Evolutionary conservation across 2,888 invertebrate genomes (phyloP).

Genomic region (Cheilosia grossa): DNA sequence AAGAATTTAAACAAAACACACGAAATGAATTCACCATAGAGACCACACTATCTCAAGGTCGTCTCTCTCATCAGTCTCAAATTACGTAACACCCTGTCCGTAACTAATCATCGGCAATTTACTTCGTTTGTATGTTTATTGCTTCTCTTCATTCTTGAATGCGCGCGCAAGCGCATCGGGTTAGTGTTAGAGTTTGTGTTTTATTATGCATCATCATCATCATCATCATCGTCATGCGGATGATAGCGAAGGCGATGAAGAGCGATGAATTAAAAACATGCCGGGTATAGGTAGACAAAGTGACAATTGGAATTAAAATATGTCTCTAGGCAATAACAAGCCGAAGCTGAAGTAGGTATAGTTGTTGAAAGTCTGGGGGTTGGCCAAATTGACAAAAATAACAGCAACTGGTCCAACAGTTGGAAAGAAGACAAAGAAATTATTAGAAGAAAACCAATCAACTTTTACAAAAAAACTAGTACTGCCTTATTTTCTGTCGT

Average conservation of each 20-base stretch:
- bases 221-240: neutral
- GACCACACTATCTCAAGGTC: slow-evolving; percentile 53
- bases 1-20: slow-evolving; percentile 18
- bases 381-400: too few species aligned
- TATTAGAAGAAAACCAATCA: too few species aligned
- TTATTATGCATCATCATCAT: slow-evolving; percentile 21
- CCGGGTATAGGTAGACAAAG: neutral
- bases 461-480: too few species aligned
- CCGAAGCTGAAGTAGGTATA: too few species aligned
- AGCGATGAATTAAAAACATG: slow-evolving; percentile 1
- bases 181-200: neutral
- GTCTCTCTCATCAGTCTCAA: slow-evolving; percentile 48
- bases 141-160: slow-evolving; percentile 40
- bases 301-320: slow-evolving; percentile 2
- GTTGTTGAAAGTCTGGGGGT: too few species aligned
- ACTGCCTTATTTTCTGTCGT: neutral
- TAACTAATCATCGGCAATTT: slow-evolving; percentile 58
- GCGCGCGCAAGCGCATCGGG: slow-evolving; percentile 8
- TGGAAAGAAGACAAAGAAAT: too few species aligned
- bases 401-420: too few species aligned
- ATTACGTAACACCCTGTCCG: slow-evolving; percentile 53
- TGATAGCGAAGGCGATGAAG: slow-evolving; percentile 3
- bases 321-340: too few species aligned
- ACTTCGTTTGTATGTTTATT: slow-evolving; percentile 27
- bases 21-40: neutral